Percentiles rank a stretch among this genome's conserved stretches.
Evolutionary conservation across 2,797 vertebrate species (phyloP).

Genomic region (Sebastes cheni): DNA sequence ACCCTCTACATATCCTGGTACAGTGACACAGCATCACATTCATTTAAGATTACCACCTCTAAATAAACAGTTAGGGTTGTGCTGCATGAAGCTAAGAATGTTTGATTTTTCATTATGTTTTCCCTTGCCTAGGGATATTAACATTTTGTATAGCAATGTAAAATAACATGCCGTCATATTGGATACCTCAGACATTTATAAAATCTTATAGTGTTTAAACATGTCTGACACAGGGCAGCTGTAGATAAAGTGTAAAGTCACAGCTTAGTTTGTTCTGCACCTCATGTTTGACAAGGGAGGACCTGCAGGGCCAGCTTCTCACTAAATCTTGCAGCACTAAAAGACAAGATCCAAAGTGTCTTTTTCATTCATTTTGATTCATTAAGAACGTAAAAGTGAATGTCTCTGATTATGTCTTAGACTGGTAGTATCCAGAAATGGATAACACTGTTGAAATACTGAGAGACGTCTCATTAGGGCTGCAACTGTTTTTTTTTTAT

Average conservation of each 20-base stretch:
- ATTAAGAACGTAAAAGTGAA: background rate
- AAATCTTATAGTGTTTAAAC: background rate
- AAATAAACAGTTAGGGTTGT: constrained; percentile 6
- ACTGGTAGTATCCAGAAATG: background rate
- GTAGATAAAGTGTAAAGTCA: constrained; percentile 45
- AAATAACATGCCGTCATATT: background rate
- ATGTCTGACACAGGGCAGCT: constrained; percentile 43
- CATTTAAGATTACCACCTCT: background rate
- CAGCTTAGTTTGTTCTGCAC: constrained; percentile 45
- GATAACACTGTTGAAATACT: background rate
- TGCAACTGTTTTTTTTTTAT: background rate
- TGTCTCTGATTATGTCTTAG: background rate
- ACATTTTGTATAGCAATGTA: background rate
- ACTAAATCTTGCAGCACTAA: background rate
- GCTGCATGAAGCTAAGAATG: background rate
- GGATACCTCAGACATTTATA: background rate
- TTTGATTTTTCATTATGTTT: background rate
- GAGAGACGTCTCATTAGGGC: background rate
- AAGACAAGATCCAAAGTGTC: background rate
- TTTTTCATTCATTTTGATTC: background rate
- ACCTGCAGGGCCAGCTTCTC: constrained; percentile 18
- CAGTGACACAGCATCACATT: background rate
- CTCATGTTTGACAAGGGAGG: constrained; percentile 77
- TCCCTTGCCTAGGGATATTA: background rate
- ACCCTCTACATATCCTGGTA: constrained; percentile 70